phyloP scores from a whole-genome alignment of 2,797 vertebrate species.

The Cynopterus sphinx region DNA sequence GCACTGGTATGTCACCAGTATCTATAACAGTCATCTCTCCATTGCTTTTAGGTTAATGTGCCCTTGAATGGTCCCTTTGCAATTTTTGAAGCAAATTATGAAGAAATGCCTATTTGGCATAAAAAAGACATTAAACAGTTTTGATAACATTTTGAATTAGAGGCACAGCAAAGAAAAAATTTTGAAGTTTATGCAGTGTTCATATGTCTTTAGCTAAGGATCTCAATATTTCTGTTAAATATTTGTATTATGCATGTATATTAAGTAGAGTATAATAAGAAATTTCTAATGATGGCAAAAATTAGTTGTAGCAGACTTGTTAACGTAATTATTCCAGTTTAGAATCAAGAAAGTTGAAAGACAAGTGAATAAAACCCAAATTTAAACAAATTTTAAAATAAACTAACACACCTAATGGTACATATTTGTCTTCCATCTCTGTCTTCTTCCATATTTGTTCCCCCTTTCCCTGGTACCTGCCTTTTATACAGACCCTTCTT shows the following conservation, averaged over 20 bases:
- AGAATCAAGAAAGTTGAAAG: constrained; percentile 1
- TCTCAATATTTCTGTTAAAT: background rate
- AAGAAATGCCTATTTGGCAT: background rate
- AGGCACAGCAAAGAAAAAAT: background rate
- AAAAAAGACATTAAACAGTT: background rate
- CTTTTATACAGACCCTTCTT: background rate
- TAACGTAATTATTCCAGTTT: constrained; percentile 5
- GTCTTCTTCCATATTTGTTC: background rate
- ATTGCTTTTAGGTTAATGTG: background rate
- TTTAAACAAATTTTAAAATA: background rate
- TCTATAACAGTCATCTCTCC: background rate
- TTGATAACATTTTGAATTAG: background rate
- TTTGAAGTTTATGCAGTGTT: background rate
- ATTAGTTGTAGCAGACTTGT: background rate
- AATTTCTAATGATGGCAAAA: background rate
- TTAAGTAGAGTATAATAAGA: background rate
- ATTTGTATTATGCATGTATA: background rate
- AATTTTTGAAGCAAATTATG: background rate
- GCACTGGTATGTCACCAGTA: background rate
- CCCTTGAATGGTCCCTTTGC: background rate
- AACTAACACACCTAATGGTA: background rate
- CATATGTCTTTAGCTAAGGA: background rate
- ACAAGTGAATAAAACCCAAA: background rate
- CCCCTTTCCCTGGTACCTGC: background rate
- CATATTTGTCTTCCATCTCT: background rate